A percentile compares a stretch with the other conserved stretches of the same genome.
phyloP scores from a whole-genome alignment of 2,888 invertebrate species.

The Cephus runcator region DNA sequence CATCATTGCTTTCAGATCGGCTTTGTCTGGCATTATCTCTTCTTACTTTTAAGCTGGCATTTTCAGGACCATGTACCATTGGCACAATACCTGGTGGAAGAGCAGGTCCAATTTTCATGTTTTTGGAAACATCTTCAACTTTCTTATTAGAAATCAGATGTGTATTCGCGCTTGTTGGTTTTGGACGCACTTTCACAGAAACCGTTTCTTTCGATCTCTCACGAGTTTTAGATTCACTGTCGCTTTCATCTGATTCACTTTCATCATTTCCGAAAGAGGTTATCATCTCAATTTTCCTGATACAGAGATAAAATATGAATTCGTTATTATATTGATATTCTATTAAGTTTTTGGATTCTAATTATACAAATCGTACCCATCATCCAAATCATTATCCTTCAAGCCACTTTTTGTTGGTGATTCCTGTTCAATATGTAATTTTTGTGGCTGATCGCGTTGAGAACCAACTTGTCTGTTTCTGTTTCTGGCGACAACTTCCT shows the following conservation, averaged over 20 bases:
- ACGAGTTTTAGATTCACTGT: conserved; percentile 36
- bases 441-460: conserved; percentile 44
- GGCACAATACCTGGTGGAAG: conserved; percentile 34
- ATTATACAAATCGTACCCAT: conserved; percentile 57
- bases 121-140: neutral
- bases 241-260: conserved; percentile 56
- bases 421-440: conserved; percentile 34
- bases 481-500: conserved; percentile 59
- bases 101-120: conserved; percentile 34
- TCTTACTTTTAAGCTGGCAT: conserved; percentile 17
- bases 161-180: neutral
- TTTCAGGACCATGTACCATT: conserved; percentile 40
- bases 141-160: neutral
- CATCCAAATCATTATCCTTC: conserved; percentile 64
- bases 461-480: conserved; percentile 53
- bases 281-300: conserved; percentile 70
- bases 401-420: conserved; percentile 41
- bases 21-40: neutral
- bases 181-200: neutral
- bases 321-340: conserved; percentile 8
- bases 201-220: conserved; percentile 16
- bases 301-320: conserved; percentile 30
- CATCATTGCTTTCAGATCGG: neutral
- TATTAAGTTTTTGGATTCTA: neutral
- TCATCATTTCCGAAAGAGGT: conserved; percentile 70